phyloP scores from a whole-genome alignment of 2,113 vertebrate genomes.

The Gymnogyps californianus region DNA sequence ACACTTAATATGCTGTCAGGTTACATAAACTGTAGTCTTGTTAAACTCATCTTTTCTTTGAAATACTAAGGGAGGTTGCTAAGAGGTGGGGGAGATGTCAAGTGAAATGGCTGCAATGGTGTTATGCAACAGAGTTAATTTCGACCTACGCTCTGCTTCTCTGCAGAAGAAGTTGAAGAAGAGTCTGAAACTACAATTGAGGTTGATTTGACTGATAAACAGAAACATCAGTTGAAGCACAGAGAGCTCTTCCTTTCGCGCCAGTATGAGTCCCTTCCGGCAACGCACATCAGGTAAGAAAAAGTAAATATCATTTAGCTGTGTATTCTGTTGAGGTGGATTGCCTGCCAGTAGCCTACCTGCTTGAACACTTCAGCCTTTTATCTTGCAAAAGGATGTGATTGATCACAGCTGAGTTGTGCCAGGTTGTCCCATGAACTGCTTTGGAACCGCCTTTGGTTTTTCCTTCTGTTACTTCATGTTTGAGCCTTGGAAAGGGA shows the following conservation, averaged over 20 bases:
- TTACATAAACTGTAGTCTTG: conserved; percentile 41
- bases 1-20: conserved; percentile 18
- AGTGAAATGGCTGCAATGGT: conserved; percentile 6
- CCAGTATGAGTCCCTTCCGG: conserved; percentile 94
- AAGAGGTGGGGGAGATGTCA: conserved; percentile 20
- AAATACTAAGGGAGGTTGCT: conserved; percentile 18
- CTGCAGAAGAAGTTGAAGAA: conserved; percentile 94
- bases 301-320: not conserved
- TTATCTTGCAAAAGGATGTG: not conserved
- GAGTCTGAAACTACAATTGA: conserved; percentile 89
- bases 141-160: conserved; percentile 60
- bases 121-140: conserved; percentile 51
- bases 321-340: not conserved
- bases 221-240: conserved; percentile 96
- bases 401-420: not conserved
- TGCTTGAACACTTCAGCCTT: not conserved
- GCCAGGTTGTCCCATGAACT: not conserved
- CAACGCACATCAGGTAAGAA: conserved; percentile 91
- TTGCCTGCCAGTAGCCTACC: not conserved
- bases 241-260: conserved; percentile 95
- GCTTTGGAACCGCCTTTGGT: not conserved
- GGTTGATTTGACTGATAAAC: conserved; percentile 93
- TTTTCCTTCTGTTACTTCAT: not conserved
- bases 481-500: not conserved
- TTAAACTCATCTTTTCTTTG: conserved; percentile 9